Conservation (phyloP, 2,888 invertebrate species). For the Aporophyla nigra region DNA sequence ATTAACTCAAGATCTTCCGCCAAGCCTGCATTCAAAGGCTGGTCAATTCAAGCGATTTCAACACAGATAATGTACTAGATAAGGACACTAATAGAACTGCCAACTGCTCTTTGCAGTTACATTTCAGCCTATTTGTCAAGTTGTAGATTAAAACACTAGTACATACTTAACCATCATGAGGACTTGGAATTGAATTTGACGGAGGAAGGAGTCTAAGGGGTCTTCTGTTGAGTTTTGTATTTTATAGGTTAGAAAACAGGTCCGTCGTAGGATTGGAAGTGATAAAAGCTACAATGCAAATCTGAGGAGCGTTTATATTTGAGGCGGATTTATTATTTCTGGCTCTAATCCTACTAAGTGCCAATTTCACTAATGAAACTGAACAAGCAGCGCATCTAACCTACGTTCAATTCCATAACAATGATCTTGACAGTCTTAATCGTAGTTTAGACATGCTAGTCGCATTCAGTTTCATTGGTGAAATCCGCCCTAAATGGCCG, state of each 20-base stretch:
- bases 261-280: background rate
- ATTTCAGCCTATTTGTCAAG: conserved; percentile 23
- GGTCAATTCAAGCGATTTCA: conserved; percentile 42
- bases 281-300: background rate
- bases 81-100: conserved; percentile 46
- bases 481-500: too few relatives aligned
- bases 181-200: background rate
- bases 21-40: conserved; percentile 46
- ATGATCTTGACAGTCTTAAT: too few relatives aligned
- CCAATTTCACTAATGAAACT: too few relatives aligned
- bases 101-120: conserved; percentile 43
- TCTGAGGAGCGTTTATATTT: background rate
- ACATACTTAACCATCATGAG: background rate
- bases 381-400: too few relatives aligned
- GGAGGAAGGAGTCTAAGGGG: background rate
- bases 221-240: background rate
- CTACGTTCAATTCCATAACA: too few relatives aligned
- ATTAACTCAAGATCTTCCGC: conserved; percentile 57
- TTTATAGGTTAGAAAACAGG: background rate
- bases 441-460: too few relatives aligned
- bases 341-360: background rate
- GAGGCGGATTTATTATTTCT: background rate
- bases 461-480: too few relatives aligned
- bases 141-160: background rate
- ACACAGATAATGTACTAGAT: conserved; percentile 33